Percentiles rank a stretch among this genome's conserved stretches.
Conservation (phyloP, 2,113 vertebrate genomes). For the Melanocharis versteri region DNA sequence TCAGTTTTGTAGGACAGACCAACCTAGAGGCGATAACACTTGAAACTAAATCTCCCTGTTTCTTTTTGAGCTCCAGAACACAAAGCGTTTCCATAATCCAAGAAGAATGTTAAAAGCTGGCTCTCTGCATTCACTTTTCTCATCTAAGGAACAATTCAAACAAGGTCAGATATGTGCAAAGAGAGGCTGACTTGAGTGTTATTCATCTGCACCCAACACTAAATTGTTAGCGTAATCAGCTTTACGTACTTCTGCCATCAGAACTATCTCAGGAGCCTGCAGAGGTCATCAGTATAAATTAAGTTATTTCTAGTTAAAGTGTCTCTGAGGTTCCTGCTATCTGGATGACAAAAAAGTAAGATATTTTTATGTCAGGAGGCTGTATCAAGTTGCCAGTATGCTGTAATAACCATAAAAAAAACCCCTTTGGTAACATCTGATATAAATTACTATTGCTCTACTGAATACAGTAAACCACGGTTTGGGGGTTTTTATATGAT, state of each 20-base stretch:
- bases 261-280: neutral
- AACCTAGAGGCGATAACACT: fast-evolving
- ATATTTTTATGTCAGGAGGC: neutral
- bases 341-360: neutral
- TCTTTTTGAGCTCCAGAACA: neutral
- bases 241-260: neutral
- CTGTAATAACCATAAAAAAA: neutral
- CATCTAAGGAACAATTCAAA: neutral
- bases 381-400: neutral
- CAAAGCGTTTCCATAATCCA: neutral
- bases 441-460: neutral
- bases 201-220: neutral
- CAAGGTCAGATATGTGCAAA: neutral
- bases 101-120: neutral
- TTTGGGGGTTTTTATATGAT: neutral
- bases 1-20: neutral
- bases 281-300: neutral
- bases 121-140: neutral
- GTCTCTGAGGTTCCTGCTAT: neutral
- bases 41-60: neutral
- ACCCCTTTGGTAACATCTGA: neutral
- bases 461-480: neutral
- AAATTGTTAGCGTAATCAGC: neutral
- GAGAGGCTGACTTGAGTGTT: neutral
- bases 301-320: neutral